Percentiles rank a stretch among this genome's conserved stretches.
Evolutionary conservation across 2,888 invertebrate species (phyloP).

Genomic region (Esperia sulphurella): DNA sequence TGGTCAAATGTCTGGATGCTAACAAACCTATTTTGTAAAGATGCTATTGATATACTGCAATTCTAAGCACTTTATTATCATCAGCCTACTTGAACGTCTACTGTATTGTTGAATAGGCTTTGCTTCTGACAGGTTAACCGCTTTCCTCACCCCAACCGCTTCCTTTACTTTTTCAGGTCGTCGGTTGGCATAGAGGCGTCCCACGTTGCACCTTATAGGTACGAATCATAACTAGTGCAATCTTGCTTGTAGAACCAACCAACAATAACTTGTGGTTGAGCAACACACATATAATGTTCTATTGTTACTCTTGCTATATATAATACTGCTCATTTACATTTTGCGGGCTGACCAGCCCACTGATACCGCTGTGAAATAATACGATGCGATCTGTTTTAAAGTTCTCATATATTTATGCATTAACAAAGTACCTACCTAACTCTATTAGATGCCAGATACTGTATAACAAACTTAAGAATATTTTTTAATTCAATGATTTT

Average conservation of each 20-base stretch:
- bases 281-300: background rate
- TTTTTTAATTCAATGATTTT: too few relatives aligned
- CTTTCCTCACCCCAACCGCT: too few relatives aligned
- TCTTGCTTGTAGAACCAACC: background rate
- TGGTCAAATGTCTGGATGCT: too few relatives aligned
- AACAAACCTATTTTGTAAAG: too few relatives aligned
- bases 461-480: background rate
- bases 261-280: background rate
- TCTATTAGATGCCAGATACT: background rate
- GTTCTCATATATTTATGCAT: constrained; percentile 17
- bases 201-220: background rate
- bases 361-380: background rate
- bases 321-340: background rate
- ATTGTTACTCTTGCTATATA: background rate
- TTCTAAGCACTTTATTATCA: too few relatives aligned
- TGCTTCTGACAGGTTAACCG: too few relatives aligned
- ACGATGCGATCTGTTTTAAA: background rate
- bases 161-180: too few relatives aligned
- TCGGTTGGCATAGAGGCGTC: too few relatives aligned
- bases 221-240: background rate
- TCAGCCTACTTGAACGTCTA: too few relatives aligned
- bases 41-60: too few relatives aligned
- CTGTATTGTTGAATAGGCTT: too few relatives aligned
- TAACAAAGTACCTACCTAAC: constrained; percentile 10
- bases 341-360: background rate